Evolutionary conservation across 2,113 vertebrate genomes (phyloP), one percentile per base, ranked within the genome.

Genomic region (Brachypteracias leptosomus): DNA sequence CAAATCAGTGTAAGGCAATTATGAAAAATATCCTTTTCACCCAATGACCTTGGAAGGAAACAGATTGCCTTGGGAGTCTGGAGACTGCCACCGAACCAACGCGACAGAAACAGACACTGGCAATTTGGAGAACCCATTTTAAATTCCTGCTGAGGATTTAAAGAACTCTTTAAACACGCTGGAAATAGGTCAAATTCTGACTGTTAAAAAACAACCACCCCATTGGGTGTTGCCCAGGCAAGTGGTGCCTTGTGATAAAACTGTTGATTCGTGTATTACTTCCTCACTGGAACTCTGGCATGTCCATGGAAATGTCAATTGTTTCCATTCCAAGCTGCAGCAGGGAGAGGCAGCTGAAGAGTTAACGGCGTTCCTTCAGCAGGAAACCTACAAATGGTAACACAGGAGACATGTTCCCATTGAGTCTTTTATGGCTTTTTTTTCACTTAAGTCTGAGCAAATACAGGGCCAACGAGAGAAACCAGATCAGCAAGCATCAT

Each of bases 211-310:
- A 26, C 87, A 92, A 16, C 72, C n/a, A 9, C 40, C 71, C 71
- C 1, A 3, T 2, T 47, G 82, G 78, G 88, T 94, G 91, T 71
- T 96, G 55, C 59, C 74, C 75, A 77, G 63, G 29, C 86, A 95
- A 88, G 85, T 85, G 90, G 92, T 44, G 68, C 85, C 65, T 35
- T 47, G 68, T n/a, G 93, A 91, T 95, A 92, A 85, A 96, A 72
- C 33, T 88, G 68, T 63, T 81, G 83, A 66, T 65, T 80, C 0
- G 3, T n/a, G 57, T 14, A 33, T 8, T 7, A 16, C 10, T 90
- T 95, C 95, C 90, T 93, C 59, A 3, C 35, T 58, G 89, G 82
- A 75, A 36, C 9, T 1, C 77, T 54, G 62, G 62, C 35, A 21
- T 0, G 3, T 31, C 81, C 84, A 8, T 2, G 85, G 15, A 75